Base-by-base conservation (phyloP, 23 tunicate species). In the Halocynthia aurantium region DNA sequence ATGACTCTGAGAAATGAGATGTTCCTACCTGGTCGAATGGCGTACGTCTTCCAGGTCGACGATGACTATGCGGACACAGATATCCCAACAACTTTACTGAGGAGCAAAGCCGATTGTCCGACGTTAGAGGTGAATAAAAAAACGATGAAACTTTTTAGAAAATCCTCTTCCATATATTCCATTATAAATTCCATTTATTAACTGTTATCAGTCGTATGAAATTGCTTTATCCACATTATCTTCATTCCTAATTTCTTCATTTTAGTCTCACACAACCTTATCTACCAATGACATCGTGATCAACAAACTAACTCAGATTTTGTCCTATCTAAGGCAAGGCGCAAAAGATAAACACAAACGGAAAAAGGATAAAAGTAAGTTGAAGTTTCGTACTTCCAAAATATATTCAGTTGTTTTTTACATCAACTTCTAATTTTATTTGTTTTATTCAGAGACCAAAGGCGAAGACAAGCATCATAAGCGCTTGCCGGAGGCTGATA, bases 21-120 rank as follows among this genome's bases (percentile, higher is more conserved):
- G 19, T 93, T 93, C 81, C 77, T 93, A 44, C 98, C 94, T 7
- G 98, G 98, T 7, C 77, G 99, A 69, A 96, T 96, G 99, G 99
- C 99, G 4, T 96, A 96, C 76, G 95, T 96, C 6, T 96, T 96
- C 80, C 93, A 96, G 19, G 70, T 96, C 22, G 99, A 96, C 15
- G 90, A 95, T 67, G 99, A 96, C 49, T 80, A 75, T 73, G 83
- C 85, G 8, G 96, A 96, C 22, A 61, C 86, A 21, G 99, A 96
- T 70, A 69, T 96, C 6, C 99, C 99, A 6, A 96, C 99, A 6
- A 96, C 94, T 11, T 82, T 96, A 13, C 87, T 96, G 40, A 72
- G 99, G 21, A 89, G 96, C 61, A 96, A 96, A 85, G 93, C 93
- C 8, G 99, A 96, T 56, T 96, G 99, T 80, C 99, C 99, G 0